Base-by-base conservation (phyloP, 2,888 invertebrate species). In the Resseliella maxima region DNA sequence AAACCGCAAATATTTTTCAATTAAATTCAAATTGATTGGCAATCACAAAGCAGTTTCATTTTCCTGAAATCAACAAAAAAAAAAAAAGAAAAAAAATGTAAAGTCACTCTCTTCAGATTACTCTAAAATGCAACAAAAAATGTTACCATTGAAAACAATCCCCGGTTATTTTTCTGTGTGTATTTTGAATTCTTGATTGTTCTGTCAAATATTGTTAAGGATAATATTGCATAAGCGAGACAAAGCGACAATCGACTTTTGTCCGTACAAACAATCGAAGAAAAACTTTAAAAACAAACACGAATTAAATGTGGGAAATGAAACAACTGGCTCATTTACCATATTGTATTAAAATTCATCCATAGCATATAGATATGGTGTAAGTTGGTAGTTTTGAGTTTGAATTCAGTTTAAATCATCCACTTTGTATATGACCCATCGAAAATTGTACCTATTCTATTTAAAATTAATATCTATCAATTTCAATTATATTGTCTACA, bases 381-480 rank as follows among this genome's bases (percentile, higher is more conserved):
- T 54, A 54, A 12, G n/a, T 12, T 54, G 3, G n/a, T 54, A 5
- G 54, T 21, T 3, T n/a, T n/a, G 6, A 6, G 41, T 10, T 54
- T 54, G 6, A 5, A 12, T 18, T 3, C 54, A 10, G 54, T 54
- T n/a, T 64, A 31, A 64, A 31, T 15, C 8, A 5, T 24, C 38
- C 38, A 27, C n/a, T 24, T n/a, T 59, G 24, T 59, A 12, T 41
- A 38, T 24, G 38, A 83, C 83, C 83, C 36, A 83, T n/a, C 2
- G 83, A 81, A 83, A 38, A 24, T 15, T 50, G 46, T 6, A 15
- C 8, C 38, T n/a, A 8, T n/a, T 1, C 83, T 83, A 38, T 83
- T 38, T 38, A 83, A 83, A 83, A 83, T 83, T 83, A 83, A 83
- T 83, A 83, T 83, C 83, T 83, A 83, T 83, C 83, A 83, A 83